phyloP scores from a whole-genome alignment of 2,113 vertebrate genomes.

The Zosterops borbonicus region DNA sequence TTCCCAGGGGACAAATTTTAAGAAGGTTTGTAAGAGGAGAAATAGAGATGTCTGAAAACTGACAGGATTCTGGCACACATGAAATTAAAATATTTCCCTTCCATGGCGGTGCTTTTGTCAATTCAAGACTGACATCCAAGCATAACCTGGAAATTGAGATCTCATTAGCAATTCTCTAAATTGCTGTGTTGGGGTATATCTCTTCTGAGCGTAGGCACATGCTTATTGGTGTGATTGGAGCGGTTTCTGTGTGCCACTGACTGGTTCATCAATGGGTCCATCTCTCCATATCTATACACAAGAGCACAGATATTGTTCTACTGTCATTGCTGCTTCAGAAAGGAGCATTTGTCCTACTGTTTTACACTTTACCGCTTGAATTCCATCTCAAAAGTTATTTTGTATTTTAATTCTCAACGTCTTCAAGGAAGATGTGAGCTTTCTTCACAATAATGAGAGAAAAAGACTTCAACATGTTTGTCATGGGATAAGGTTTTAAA shows the following conservation, averaged over 20 bases:
- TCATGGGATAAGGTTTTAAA: background rate
- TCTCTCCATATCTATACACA: background rate
- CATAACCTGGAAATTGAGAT: slow-evolving; percentile 18
- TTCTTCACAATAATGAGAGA: background rate
- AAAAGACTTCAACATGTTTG: background rate
- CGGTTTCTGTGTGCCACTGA: background rate
- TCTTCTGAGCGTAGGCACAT: rapidly evolving
- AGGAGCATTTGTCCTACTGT: background rate
- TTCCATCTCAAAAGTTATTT: background rate
- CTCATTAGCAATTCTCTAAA: slow-evolving; percentile 12
- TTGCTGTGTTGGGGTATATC: background rate
- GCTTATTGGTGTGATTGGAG: background rate
- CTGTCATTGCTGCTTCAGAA: background rate
- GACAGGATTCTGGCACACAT: slow-evolving; percentile 30
- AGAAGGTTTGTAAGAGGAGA: background rate
- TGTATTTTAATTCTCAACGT: background rate
- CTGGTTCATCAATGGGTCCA: background rate
- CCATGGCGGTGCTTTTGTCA: background rate
- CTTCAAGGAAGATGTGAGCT: background rate
- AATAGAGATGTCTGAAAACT: slow-evolving; percentile 57
- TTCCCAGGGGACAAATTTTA: slow-evolving; percentile 22
- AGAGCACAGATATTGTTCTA: background rate
- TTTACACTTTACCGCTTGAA: background rate
- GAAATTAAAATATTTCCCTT: slow-evolving; percentile 43
- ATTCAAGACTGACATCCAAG: slow-evolving; percentile 28